Conservation (phyloP, 2,113 vertebrate species). For the Tyrannus savana region DNA sequence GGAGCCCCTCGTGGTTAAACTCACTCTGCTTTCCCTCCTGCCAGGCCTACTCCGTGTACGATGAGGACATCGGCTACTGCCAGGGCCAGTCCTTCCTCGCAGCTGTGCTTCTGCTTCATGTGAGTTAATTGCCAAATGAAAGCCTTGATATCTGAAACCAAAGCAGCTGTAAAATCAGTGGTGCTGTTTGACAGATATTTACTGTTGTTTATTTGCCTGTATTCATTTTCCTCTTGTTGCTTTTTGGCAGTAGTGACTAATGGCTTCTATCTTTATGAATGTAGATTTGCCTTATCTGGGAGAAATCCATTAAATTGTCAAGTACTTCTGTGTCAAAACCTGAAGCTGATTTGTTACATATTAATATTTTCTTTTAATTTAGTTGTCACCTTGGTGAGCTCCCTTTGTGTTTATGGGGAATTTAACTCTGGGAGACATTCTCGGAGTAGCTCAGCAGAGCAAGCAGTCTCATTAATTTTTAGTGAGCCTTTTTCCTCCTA, state of each 20-base stretch:
- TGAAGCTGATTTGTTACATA: not conserved
- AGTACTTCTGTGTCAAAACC: not conserved
- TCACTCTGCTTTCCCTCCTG: not conserved
- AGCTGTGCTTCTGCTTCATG: conserved; percentile 94
- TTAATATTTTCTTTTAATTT: not conserved
- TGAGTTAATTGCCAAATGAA: conserved; percentile 79
- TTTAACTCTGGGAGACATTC: not conserved
- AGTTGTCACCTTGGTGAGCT: not conserved
- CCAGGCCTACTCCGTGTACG: conserved; percentile 97
- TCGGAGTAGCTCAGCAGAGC: not conserved
- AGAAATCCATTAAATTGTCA: not conserved
- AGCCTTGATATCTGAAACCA: not conserved
- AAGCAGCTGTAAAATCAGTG: not conserved
- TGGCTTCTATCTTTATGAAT: not conserved
- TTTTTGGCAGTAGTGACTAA: conserved; percentile 4
- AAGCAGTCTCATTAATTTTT: not conserved
- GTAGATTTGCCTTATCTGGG: not conserved
- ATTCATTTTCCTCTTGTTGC: conserved; percentile 25
- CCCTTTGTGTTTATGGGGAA: not conserved
- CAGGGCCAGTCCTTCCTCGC: conserved; percentile 98
- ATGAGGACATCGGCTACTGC: conserved; percentile 98
- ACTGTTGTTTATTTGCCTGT: conserved; percentile 1
- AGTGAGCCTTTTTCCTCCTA: not conserved
- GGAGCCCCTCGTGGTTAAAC: not conserved
- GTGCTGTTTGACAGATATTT: conserved; percentile 6